These are phyloP conservation scores for Antechinus stuartii DNA, from an alignment of 2,113 vertebrate species.

Conservation along the genomic window DNA sequence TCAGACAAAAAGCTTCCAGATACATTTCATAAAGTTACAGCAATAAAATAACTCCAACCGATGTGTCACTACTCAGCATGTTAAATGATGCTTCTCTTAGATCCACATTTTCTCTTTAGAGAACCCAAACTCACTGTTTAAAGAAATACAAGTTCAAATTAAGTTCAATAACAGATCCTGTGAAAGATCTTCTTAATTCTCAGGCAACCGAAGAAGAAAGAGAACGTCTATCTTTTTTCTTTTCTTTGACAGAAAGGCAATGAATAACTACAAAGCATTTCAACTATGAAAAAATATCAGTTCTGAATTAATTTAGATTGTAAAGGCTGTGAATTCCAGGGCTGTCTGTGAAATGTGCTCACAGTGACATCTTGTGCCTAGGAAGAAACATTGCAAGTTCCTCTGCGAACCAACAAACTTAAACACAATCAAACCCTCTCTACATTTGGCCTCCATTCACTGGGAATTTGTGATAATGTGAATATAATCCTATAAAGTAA, in stretches of 20 bases:
- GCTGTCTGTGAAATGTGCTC: slow-evolving; percentile 42
- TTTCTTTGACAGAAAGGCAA: slow-evolving; percentile 34
- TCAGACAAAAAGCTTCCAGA: background rate
- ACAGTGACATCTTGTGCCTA: slow-evolving; percentile 83
- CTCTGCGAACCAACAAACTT: background rate
- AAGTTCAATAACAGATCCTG: slow-evolving; percentile 15
- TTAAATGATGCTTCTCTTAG: slow-evolving; percentile 12
- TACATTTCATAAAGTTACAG: background rate
- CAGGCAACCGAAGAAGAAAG: slow-evolving; percentile 9
- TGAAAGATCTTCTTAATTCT: slow-evolving; percentile 38
- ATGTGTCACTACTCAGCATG: background rate
- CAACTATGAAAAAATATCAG: slow-evolving; percentile 43
- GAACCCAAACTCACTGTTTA: slow-evolving; percentile 37
- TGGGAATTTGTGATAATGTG: slow-evolving; percentile 25
- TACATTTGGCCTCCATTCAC: background rate
- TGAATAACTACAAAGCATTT: background rate
- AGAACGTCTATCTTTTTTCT: slow-evolving; percentile 38
- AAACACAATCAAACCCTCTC: slow-evolving; percentile 48
- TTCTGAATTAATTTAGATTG: slow-evolving; percentile 32
- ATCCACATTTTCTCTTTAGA: background rate
- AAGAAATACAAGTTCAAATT: slow-evolving; percentile 46
- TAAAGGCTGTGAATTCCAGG: slow-evolving; percentile 33
- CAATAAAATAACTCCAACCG: slow-evolving; percentile 29
- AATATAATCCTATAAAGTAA: slow-evolving; percentile 30
- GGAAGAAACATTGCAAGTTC: slow-evolving; percentile 63